Base-by-base conservation (phyloP, 1,140 invertebrate species). In the Sycophaga agraensis region DNA sequence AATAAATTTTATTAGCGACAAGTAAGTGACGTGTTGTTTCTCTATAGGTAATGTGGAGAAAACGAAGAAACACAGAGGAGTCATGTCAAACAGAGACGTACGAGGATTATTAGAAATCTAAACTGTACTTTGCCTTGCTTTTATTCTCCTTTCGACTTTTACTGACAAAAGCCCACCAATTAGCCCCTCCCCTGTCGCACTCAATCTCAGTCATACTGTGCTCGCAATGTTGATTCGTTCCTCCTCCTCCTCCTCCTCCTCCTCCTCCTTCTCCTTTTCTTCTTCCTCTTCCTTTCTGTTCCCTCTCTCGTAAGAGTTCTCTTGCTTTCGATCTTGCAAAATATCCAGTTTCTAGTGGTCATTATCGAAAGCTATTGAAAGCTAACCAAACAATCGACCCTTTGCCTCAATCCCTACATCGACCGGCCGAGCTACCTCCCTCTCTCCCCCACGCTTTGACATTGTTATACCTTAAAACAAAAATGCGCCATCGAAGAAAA, bases 1-100 rank as follows among this genome's bases (percentile, higher is more conserved):
- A 56, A 62, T 62, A 62, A 62, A 62, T 55, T 62, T 62, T 62
- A 62, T 62, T 62, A 62, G 51, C 45, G 51, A 62, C 35, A 62
- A 62, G 39, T 60, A 53, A 42, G 59, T 54, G 59, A 61, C 59
- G 40, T 61, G 58, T 61, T 50, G 19, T 37, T 59, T 58, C 11
- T 42, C 28, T 53, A 6, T 54, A 60, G 28, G 39, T 60, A 54
- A 17, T 48, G 21, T n/a, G 50, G 24, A 54, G 21, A 54, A 54
- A 54, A 61, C 40, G 50, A 61, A 54, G 50, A 61, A 54, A 54
- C 51, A 51, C 39, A 55, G 49, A 51, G 48, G 57, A 53, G 39
- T 46, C 40, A 45, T 46, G 48, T 46, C 21, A 26, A 60, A 53
- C 49, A 46, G 42, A 60, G 48, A 46, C 40, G 48, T 31, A 54